These are phyloP conservation scores for Coenonympha glycerion DNA, from an alignment of 2,888 invertebrate genomes.

Conservation along the genomic window DNA sequence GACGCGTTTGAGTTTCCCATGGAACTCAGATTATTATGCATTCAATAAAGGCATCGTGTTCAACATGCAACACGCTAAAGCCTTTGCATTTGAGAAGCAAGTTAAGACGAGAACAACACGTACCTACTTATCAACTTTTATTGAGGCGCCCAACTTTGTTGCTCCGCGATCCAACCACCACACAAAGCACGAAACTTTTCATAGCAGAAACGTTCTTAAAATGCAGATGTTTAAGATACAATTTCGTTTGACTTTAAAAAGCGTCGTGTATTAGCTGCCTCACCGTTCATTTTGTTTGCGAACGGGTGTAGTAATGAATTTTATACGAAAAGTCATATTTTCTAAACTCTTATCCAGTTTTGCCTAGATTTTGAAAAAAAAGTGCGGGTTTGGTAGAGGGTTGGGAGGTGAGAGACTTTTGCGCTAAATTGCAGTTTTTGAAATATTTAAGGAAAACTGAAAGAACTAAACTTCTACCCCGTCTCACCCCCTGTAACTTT, in stretches of 20 bases:
- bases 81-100: slow-evolving; percentile 25
- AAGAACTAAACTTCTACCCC: too few relatives aligned
- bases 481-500: too few relatives aligned
- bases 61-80: slow-evolving; percentile 35
- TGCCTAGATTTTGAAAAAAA: slow-evolving; percentile 2
- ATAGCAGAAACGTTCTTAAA: background rate
- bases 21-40: slow-evolving; percentile 29
- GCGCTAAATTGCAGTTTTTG: too few relatives aligned
- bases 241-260: background rate
- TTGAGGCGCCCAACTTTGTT: slow-evolving; percentile 11
- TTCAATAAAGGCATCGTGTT: slow-evolving; percentile 33
- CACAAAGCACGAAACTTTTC: background rate
- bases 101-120: slow-evolving; percentile 26
- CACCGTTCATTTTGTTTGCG: slow-evolving; percentile 5
- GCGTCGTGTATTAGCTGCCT: slow-evolving; percentile 3
- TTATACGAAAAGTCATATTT: slow-evolving; percentile 8
- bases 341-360: background rate
- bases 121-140: slow-evolving; percentile 22
- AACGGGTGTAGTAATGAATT: slow-evolving; percentile 2
- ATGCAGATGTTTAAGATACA: background rate
- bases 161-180: slow-evolving; percentile 4
- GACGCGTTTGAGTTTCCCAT: background rate
- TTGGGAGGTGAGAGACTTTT: too few relatives aligned
- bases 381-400: too few relatives aligned
- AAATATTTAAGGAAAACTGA: too few relatives aligned